Evolutionary conservation across 1,140 invertebrate species (phyloP), one percentile per base, ranked within the genome.

Genomic region (Drosophila bifasciata): DNA sequence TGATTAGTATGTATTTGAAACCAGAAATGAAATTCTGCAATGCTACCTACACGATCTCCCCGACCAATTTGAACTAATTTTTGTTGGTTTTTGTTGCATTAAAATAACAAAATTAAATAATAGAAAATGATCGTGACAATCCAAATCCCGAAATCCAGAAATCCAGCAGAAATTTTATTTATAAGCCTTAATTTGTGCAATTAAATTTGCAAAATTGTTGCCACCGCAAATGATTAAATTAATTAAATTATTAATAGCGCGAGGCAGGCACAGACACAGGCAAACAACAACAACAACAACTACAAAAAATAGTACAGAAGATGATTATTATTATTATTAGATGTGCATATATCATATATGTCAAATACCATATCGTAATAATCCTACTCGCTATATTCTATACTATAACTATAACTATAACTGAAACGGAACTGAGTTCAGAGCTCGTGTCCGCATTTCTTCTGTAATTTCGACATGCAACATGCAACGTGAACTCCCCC

Each of bases 121-220:
- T 23, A 19, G 21, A 17, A 15, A 62, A 67, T 52, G 45, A 39
- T 67, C 41, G 32, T 23, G 32, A 36, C 32, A 13, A 36, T 36
- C 9, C 0, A 32, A 32, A 36, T 13, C 3, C 32, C 32, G 3
- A 11, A 36, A 36, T 36, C 32, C 32, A 13, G 32, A 36, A 55
- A n/a, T n/a, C n/a, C n/a, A n/a, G n/a, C n/a, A n/a, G n/a, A n/a
- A n/a, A n/a, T n/a, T 43, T 55, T 62, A 84, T 75, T 72, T 50
- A 48, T 52, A 51, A 79, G 52, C 62, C 49, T 56, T 80, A 80
- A 85, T 76, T 80, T 74, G 76, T 74, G 77, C 81, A 79, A 86
- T 85, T 86, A 85, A 80, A 60, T 86, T 86, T 66, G 63, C 60
- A 86, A 86, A 85, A 85, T 86, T 74, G 67, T 55, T 51, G 55